Percentiles rank a stretch among this genome's conserved stretches.
Conservation (phyloP, 2,113 vertebrate species). For the Etheostoma spectabile region DNA sequence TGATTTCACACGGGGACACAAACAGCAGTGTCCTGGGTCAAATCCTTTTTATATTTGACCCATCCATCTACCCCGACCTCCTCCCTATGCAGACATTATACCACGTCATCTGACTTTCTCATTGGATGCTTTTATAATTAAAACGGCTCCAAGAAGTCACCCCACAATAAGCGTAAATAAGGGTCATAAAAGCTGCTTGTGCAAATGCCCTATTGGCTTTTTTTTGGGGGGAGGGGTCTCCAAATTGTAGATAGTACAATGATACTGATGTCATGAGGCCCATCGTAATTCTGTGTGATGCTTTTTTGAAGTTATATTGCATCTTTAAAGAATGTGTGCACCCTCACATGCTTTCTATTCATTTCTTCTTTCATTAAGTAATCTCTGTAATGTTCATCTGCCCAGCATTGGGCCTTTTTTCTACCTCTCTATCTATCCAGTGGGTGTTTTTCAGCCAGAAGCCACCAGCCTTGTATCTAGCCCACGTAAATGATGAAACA, state of each 20-base stretch:
- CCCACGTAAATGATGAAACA: slow-evolving; percentile 99
- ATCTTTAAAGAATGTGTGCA: background rate
- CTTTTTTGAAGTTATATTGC: background rate
- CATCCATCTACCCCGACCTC: no score
- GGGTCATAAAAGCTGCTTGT: no score
- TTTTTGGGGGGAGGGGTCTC: no score
- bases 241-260: background rate
- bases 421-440: slow-evolving; percentile 68
- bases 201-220: no score
- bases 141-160: no score
- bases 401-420: slow-evolving; percentile 80
- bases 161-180: no score
- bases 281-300: background rate
- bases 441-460: slow-evolving; percentile 84
- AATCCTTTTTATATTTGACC: no score
- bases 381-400: slow-evolving; percentile 23
- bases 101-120: no score
- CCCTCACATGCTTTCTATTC: background rate
- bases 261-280: background rate
- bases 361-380: slow-evolving; percentile 10
- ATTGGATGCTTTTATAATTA: no score
- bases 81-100: no score
- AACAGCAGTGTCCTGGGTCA: no score
- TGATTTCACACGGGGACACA: no score
- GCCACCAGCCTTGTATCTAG: slow-evolving; percentile 93